A percentile compares a stretch with the other conserved stretches of the same genome.
phyloP scores from a whole-genome alignment of 2,113 vertebrate species.

The Corythoichthys intestinalis region DNA sequence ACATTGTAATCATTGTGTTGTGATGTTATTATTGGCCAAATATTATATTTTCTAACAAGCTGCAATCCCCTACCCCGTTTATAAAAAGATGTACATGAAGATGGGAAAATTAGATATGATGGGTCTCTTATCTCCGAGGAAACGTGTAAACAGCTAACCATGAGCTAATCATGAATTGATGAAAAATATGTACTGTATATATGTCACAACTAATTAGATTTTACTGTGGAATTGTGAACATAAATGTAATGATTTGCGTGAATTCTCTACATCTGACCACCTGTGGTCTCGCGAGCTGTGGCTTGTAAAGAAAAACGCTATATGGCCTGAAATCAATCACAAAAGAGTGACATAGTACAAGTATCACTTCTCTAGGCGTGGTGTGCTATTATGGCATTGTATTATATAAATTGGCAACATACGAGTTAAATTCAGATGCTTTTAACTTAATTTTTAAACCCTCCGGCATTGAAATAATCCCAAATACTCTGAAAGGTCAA shows the following conservation, averaged over 20 bases:
- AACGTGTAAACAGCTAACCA: not conserved
- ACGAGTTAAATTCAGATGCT: too few species aligned
- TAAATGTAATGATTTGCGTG: not conserved
- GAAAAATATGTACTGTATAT: not conserved
- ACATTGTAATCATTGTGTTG: too few species aligned
- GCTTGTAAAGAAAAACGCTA: too few species aligned
- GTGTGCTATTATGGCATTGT: too few species aligned
- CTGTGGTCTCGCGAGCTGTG: too few species aligned
- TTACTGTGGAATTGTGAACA: not conserved
- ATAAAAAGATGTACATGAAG: not conserved
- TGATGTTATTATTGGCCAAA: not conserved
- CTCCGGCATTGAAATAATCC: too few species aligned
- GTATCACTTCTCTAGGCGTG: too few species aligned
- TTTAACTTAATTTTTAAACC: too few species aligned
- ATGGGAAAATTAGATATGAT: not conserved
- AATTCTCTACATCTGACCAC: not conserved
- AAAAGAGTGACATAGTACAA: not conserved
- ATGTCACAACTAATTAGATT: not conserved
- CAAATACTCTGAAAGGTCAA: too few species aligned
- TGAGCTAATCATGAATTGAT: not conserved
- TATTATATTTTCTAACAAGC: not conserved
- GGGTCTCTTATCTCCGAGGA: not conserved
- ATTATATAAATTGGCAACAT: too few species aligned
- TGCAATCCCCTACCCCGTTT: not conserved
- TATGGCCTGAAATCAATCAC: too few species aligned